These are phyloP conservation scores for Acanthosepion pharaonis DNA, from an alignment of 2,888 invertebrate species.

Conservation along the genomic window DNA sequence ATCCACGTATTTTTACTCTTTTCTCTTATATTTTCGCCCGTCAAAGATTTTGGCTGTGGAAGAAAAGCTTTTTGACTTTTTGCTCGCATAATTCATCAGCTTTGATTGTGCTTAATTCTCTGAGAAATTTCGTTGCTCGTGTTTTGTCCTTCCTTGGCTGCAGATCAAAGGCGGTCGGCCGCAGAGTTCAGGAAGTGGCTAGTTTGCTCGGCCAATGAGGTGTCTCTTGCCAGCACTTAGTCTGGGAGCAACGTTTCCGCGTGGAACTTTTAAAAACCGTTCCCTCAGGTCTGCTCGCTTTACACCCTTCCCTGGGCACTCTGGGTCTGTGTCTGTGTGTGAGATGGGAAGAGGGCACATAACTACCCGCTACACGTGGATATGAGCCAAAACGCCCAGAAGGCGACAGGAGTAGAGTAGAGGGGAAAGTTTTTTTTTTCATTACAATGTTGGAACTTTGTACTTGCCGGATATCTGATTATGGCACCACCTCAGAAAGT, in stretches of 20 bases:
- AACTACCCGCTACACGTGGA: neutral
- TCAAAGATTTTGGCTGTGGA: neutral
- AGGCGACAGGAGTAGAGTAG: neutral
- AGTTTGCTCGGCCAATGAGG: neutral
- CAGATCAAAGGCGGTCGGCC: conserved; percentile 4
- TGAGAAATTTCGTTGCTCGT: neutral
- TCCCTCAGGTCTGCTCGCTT: neutral
- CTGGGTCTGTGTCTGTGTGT: neutral
- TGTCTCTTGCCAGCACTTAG: conserved; percentile 6
- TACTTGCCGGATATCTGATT: neutral
- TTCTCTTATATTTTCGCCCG: neutral
- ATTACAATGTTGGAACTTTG: neutral
- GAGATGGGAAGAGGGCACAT: neutral
- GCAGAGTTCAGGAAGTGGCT: neutral
- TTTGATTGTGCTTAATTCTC: conserved; percentile 18
- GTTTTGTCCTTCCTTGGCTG: neutral
- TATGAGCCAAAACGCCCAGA: neutral
- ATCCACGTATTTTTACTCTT: no score
- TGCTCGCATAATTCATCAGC: neutral
- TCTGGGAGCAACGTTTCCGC: neutral
- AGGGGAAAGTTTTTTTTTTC: neutral
- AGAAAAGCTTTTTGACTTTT: conserved; percentile 9
- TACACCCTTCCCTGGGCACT: neutral
- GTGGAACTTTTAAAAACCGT: neutral
- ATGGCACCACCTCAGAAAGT: neutral